Percentiles rank a stretch among this genome's conserved stretches.
These are phyloP conservation scores for Trichopoda pennipes DNA, from an alignment of 2,888 invertebrate genomes.

Conservation along the genomic window DNA sequence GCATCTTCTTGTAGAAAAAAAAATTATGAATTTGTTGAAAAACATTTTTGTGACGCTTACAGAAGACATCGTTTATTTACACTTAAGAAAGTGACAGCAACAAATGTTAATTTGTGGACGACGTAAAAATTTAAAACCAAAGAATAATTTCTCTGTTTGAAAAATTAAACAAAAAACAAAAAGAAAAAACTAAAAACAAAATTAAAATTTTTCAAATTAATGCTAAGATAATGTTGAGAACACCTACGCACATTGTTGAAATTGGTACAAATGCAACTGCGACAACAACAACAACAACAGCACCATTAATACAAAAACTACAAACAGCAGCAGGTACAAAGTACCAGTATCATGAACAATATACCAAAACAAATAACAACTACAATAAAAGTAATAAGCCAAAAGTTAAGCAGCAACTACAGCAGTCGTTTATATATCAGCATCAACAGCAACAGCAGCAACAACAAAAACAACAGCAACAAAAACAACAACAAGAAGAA, in stretches of 20 bases:
- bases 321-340: slow-evolving; percentile 66
- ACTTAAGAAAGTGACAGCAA: slow-evolving; percentile 46
- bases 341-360: slow-evolving; percentile 66
- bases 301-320: slow-evolving; percentile 69
- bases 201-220: slow-evolving; percentile 46
- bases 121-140: not conserved
- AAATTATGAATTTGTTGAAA: no score
- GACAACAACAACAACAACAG: slow-evolving; percentile 68
- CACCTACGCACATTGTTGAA: slow-evolving; percentile 82
- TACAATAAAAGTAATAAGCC: slow-evolving; percentile 38
- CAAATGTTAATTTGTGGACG: slow-evolving; percentile 7
- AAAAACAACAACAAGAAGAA: no score
- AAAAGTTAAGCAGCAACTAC: slow-evolving; percentile 53
- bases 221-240: slow-evolving; percentile 81
- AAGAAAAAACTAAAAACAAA: slow-evolving; percentile 16
- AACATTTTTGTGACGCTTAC: no score
- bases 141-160: slow-evolving; percentile 8
- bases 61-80: not conserved
- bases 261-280: slow-evolving; percentile 76
- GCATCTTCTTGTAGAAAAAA: no score
- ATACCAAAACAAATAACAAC: slow-evolving; percentile 41
- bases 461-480: slow-evolving; percentile 35
- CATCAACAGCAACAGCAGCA: slow-evolving; percentile 58
- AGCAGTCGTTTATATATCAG: slow-evolving; percentile 61
- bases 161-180: slow-evolving; percentile 25